phyloP scores from a whole-genome alignment of 1,140 invertebrate genomes.

The Chionoecetes opilio region DNA sequence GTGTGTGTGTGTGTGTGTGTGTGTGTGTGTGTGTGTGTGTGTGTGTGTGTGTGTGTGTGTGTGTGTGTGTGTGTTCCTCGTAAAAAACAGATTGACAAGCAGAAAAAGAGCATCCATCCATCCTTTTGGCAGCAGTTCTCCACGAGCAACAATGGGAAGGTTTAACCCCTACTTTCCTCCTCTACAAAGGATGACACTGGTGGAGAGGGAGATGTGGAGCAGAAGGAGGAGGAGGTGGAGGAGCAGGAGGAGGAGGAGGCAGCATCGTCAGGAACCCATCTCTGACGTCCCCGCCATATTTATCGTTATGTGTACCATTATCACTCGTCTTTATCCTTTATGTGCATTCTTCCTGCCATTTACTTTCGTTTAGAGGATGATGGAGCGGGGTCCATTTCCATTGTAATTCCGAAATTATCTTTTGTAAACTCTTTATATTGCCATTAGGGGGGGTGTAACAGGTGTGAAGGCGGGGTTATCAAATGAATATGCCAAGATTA shows the following conservation, averaged over 20 bases:
- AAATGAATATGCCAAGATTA: conserved; percentile 70
- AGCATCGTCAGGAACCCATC: conserved; percentile 73
- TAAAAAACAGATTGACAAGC: neutral
- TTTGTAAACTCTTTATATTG: conserved; percentile 74
- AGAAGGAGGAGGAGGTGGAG: neutral
- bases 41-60: conserved; percentile 43
- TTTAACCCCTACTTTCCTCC: conserved; percentile 19
- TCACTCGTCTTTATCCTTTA: conserved; percentile 76
- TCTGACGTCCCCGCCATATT: conserved; percentile 72
- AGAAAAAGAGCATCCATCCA: neutral
- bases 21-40: conserved; percentile 38
- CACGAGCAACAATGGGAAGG: conserved; percentile 6
- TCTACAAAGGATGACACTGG: neutral
- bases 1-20: conserved; percentile 49
- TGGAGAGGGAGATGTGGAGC: conserved; percentile 15
- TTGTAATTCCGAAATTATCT: conserved; percentile 77
- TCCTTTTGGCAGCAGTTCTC: neutral
- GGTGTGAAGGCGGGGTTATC: conserved; percentile 59
- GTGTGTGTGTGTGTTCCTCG: neutral
- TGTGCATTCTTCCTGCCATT: conserved; percentile 75
- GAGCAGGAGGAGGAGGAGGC: neutral
- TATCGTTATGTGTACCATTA: conserved; percentile 74
- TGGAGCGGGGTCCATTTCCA: conserved; percentile 73
- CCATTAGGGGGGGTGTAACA: conserved; percentile 67
- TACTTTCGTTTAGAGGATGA: conserved; percentile 78